Base-by-base conservation (phyloP, 2,797 vertebrate genomes). In the Phoeniculus purpureus region DNA sequence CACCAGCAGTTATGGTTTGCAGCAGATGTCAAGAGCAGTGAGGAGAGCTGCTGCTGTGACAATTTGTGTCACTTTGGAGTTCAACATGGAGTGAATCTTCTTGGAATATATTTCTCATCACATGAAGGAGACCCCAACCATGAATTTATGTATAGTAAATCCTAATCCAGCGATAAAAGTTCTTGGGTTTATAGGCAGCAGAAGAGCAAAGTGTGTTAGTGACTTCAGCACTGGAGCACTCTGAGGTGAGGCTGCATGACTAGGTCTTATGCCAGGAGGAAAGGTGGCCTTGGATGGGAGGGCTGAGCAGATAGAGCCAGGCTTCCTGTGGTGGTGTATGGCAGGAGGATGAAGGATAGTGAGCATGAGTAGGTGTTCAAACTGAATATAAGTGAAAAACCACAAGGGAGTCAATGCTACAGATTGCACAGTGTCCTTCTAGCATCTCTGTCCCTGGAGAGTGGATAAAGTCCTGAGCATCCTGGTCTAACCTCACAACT, bases 11-110 rank as follows among this genome's bases (percentile, higher is more conserved):
- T 72, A 62, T 56, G 26, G 15, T 15, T 6, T 76, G 68, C 26
- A n/a, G 40, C 1, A 1, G 2, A 6, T 66, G 6, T 54, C 10
- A 61, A 1, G 19, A 80, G 48, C 56, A 73, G 15, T 17, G 6
- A 78, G 43, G 54, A 34, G 19, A 61, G 37, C 25, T 75, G 32
- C 55, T 85, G 27, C 58, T 91, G 65, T 0, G 4, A 32, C 5
- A 3, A 29, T 80, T 73, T 54, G 5, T 45, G 31, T 67, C 40
- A n/a, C 29, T 88, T 80, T 29, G 14, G 22, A 72, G 34, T 52
- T 31, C 76, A 9, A 58, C 12, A 13, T 1, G 22, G 48, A 73
- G 56, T 73, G 43, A 65, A 45, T 85, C 26, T 15, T 65, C 8
- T 43, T 68, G 16, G 56, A 60, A 92, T 75, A 60, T 55, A 29